A percentile compares a stretch with the other conserved stretches of the same genome.
Evolutionary conservation across 2,888 invertebrate genomes (phyloP).

Genomic region (Callosobruchus maculatus): DNA sequence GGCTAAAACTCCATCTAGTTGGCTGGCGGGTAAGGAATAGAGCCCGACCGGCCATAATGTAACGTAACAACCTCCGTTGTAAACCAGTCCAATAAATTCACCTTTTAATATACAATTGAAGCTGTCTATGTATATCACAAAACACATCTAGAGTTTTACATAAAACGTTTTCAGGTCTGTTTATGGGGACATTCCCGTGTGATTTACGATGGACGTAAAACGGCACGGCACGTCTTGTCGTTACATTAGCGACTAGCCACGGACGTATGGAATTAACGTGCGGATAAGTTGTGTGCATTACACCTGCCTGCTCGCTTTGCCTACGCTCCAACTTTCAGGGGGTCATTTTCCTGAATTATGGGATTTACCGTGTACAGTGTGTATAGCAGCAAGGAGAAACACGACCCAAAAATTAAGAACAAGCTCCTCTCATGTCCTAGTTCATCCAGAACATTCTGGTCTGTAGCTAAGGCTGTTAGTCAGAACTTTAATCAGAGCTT

Average conservation of each 20-base stretch:
- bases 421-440: too few relatives aligned
- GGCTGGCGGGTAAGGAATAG: background rate
- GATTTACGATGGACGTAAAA: slow-evolving; percentile 9
- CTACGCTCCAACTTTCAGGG: too few relatives aligned
- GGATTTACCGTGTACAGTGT: too few relatives aligned
- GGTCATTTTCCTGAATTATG: too few relatives aligned
- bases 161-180: slow-evolving; percentile 19
- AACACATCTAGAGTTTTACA: slow-evolving; percentile 18
- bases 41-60: background rate
- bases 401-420: too few relatives aligned
- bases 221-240: background rate
- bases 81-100: slow-evolving; percentile 11
- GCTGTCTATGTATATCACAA: slow-evolving; percentile 20
- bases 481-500: too few relatives aligned
- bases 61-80: background rate
- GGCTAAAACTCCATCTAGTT: too few relatives aligned
- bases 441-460: too few relatives aligned
- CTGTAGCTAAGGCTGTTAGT: too few relatives aligned
- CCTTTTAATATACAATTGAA: slow-evolving; percentile 19
- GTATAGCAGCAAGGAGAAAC: too few relatives aligned
- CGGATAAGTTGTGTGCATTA: background rate
- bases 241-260: background rate
- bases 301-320: too few relatives aligned
- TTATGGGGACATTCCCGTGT: slow-evolving; percentile 17
- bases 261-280: background rate